phyloP scores from a whole-genome alignment of 2,888 invertebrate genomes.

The Sericinus montela region DNA sequence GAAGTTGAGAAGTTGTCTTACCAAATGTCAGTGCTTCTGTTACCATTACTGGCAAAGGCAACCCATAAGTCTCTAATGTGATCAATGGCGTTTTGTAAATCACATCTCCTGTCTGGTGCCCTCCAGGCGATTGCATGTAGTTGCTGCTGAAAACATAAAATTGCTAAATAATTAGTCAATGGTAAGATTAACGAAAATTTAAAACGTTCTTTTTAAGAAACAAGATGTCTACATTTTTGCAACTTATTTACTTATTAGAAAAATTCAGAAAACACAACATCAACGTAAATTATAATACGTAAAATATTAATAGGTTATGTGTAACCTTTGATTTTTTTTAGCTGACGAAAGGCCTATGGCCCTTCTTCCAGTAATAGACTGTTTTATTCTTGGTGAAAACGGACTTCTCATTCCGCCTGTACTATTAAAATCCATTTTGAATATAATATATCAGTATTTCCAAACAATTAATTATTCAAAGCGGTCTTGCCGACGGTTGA shows the following conservation, averaged over 20 bases:
- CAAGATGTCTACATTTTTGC: no score
- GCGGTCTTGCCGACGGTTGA: no score
- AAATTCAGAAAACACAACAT: no score
- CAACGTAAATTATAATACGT: neutral
- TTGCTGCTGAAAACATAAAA: conserved; percentile 38
- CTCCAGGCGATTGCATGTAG: conserved; percentile 43
- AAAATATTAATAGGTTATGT: conserved; percentile 5
- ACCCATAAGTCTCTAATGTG: conserved; percentile 88
- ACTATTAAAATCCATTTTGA: conserved; percentile 57
- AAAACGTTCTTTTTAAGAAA: no score
- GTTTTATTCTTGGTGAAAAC: conserved; percentile 64
- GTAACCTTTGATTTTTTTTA: conserved; percentile 58
- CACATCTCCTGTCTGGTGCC: conserved; percentile 80
- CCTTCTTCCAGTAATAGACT: conserved; percentile 58
- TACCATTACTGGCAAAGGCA: conserved; percentile 90
- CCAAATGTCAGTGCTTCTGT: conserved; percentile 93
- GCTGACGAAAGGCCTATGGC: conserved; percentile 49
- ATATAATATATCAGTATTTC: neutral
- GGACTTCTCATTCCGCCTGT: conserved; percentile 65
- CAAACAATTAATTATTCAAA: neutral
- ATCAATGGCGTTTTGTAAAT: conserved; percentile 87
- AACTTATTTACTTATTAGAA: no score
- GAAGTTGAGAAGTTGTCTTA: conserved; percentile 46
- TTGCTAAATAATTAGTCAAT: no score
- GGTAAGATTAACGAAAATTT: no score